phyloP scores from a whole-genome alignment of 1,140 invertebrate genomes.

The Drosophila erecta region DNA sequence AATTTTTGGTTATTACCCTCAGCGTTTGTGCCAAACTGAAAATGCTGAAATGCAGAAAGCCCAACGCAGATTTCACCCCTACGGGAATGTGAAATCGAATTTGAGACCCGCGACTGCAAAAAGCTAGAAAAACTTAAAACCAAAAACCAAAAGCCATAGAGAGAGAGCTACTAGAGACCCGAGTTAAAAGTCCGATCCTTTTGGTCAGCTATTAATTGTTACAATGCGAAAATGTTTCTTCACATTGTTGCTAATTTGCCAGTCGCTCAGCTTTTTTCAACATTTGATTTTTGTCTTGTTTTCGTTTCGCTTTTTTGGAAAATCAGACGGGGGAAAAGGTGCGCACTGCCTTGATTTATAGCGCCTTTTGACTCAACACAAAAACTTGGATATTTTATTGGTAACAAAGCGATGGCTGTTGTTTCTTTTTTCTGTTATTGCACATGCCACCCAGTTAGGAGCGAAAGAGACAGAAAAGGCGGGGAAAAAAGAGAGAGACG shows the following conservation, averaged over 20 bases:
- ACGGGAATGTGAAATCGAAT: constrained; percentile 83
- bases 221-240: constrained; percentile 71
- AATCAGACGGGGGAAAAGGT: constrained; percentile 46
- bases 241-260: constrained; percentile 74
- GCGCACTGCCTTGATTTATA: constrained; percentile 71
- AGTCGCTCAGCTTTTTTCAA: constrained; percentile 32
- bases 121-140: constrained; percentile 1
- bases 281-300: constrained; percentile 27
- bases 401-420: constrained; percentile 60
- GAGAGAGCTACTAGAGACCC: constrained; percentile 23
- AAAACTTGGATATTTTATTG: constrained; percentile 78
- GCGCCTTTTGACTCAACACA: constrained; percentile 77
- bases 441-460: constrained; percentile 66
- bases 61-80: constrained; percentile 80
- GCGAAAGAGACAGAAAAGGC: constrained; percentile 16
- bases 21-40: constrained; percentile 57
- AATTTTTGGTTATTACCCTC: constrained; percentile 83
- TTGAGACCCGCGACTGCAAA: constrained; percentile 40
- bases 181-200: constrained; percentile 36
- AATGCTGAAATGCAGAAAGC: constrained; percentile 38
- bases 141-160: background rate
- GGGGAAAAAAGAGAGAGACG: constrained; percentile 23
- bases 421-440: constrained; percentile 31
- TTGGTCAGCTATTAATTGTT: constrained; percentile 71
- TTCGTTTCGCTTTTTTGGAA: constrained; percentile 25